Conservation (phyloP, 1,140 invertebrate species). For the Micrasema minimum region DNA sequence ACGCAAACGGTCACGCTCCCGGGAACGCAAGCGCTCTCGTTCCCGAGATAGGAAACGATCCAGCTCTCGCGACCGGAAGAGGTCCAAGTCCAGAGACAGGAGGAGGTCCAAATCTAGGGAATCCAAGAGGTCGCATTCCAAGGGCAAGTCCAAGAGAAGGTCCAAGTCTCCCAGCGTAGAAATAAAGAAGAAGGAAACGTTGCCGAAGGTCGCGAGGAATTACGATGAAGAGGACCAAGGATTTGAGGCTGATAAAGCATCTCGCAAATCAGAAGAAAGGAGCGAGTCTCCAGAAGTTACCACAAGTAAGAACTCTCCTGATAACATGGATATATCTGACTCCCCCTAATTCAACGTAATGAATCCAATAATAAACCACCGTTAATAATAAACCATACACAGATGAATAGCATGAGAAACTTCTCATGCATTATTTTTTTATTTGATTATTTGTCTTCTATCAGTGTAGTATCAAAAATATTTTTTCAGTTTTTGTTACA, state of each 20-base stretch:
- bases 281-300: conserved; percentile 56
- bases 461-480: too few relatives aligned
- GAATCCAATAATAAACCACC: too few relatives aligned
- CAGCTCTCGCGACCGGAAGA: conserved; percentile 61
- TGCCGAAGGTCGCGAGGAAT: conserved; percentile 46
- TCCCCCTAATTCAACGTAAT: conserved; percentile 59
- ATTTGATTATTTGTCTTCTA: too few relatives aligned
- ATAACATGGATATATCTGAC: conserved; percentile 68
- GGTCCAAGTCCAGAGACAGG: conserved; percentile 61
- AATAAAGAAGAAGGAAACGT: conserved; percentile 36
- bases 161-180: conserved; percentile 49
- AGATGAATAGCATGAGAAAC: too few relatives aligned
- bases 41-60: conserved; percentile 61
- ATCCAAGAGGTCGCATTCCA: conserved; percentile 61
- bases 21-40: conserved; percentile 60
- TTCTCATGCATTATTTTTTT: too few relatives aligned
- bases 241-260: conserved; percentile 57
- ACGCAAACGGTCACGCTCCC: conserved; percentile 63
- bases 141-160: conserved; percentile 51
- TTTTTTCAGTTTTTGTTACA: too few relatives aligned
- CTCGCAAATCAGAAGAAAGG: conserved; percentile 61
- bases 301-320: conserved; percentile 60
- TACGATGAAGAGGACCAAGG: conserved; percentile 51
- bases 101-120: conserved; percentile 61
- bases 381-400: too few relatives aligned